These are phyloP conservation scores for Neocloeon triangulifer DNA, from an alignment of 1,140 invertebrate species.

Conservation along the genomic window DNA sequence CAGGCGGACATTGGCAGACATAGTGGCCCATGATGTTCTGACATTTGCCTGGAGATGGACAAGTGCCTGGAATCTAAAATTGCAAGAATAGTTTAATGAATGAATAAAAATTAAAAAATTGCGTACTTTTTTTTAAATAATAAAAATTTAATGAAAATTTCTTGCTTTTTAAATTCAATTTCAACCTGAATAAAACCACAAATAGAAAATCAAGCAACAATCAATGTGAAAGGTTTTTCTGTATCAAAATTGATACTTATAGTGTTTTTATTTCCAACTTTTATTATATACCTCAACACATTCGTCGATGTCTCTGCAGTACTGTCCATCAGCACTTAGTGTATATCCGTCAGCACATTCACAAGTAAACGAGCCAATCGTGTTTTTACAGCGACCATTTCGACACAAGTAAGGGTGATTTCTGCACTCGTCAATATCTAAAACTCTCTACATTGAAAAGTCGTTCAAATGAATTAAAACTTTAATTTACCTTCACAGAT, in stretches of 20 bases:
- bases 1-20: conserved; percentile 38
- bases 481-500: conserved; percentile 62
- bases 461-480: no score
- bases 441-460: conserved; percentile 4
- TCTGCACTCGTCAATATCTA: conserved; percentile 68
- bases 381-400: conserved; percentile 60
- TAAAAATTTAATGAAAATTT: no score
- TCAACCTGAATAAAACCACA: no score
- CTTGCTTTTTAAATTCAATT: no score
- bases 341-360: conserved; percentile 61
- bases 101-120: conserved; percentile 4
- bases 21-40: conserved; percentile 47
- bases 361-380: conserved; percentile 57
- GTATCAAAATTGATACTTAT: background rate
- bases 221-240: background rate
- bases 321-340: conserved; percentile 35
- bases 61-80: conserved; percentile 27
- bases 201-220: no score
- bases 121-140: no score
- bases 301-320: conserved; percentile 46
- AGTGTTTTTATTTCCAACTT: background rate
- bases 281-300: conserved; percentile 28
- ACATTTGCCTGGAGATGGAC: conserved; percentile 36
- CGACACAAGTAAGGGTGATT: conserved; percentile 56
- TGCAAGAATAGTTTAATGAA: conserved; percentile 4